These are phyloP conservation scores for Montipora capitata DNA, from an alignment of 92 coral and sea anemone genomes.

Conservation along the genomic window DNA sequence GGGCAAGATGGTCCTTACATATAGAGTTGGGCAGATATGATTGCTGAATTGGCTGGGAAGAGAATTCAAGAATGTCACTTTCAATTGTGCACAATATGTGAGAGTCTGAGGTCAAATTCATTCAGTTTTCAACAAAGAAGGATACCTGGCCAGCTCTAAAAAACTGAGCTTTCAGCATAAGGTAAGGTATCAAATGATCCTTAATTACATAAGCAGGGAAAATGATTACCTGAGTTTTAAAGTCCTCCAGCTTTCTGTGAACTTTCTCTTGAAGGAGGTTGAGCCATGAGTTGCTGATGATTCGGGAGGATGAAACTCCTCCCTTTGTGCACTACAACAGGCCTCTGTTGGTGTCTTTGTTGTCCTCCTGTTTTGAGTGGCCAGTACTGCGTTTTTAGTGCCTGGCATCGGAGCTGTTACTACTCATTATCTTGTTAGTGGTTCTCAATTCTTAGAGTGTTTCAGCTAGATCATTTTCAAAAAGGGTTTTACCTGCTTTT, in stretches of 20 bases:
- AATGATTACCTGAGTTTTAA: slow-evolving; percentile 14
- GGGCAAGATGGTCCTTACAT: slow-evolving; percentile 26
- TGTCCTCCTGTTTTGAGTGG: slow-evolving; percentile 6
- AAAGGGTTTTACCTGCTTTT: slow-evolving; percentile 46
- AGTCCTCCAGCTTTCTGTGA: slow-evolving; percentile 33
- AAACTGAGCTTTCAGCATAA: slow-evolving; percentile 13
- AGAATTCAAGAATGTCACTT: slow-evolving; percentile 19
- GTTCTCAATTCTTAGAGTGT: slow-evolving; percentile 20
- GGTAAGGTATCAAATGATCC: slow-evolving; percentile 7
- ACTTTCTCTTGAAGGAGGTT: slow-evolving; percentile 7
- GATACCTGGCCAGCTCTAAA: slow-evolving; percentile 40
- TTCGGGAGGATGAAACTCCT: slow-evolving; percentile 1
- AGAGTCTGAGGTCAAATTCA: slow-evolving; percentile 8
- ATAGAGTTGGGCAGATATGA: slow-evolving; percentile 42
- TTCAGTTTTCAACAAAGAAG: slow-evolving; percentile 21
- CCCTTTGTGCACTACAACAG: slow-evolving; percentile 22
- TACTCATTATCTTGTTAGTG: slow-evolving; percentile 15
- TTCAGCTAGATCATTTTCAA: slow-evolving; percentile 66
- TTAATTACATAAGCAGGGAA: slow-evolving; percentile 3
- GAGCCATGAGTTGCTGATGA: slow-evolving; percentile 26
- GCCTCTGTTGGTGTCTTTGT: not conserved
- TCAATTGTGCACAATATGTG: slow-evolving; percentile 15
- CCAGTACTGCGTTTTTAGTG: not conserved
- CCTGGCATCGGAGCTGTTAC: slow-evolving; percentile 11
- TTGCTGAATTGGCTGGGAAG: slow-evolving; percentile 17